phyloP scores from a whole-genome alignment of 1,140 invertebrate genomes.

The Pseudomyrmex pallidus region DNA sequence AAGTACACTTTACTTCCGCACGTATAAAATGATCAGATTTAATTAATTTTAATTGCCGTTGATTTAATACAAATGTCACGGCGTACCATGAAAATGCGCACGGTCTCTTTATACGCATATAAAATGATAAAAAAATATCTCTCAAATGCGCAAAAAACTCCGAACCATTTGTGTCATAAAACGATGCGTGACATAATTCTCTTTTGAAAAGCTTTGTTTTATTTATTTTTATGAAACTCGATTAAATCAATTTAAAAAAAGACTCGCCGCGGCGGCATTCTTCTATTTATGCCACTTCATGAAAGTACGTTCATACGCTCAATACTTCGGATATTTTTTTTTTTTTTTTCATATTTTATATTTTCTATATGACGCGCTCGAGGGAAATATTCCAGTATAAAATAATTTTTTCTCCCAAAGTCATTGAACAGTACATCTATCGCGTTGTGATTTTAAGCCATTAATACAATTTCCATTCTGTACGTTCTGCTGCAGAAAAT shows the following conservation, averaged over 20 bases:
- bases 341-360: too few relatives aligned
- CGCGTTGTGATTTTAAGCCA: constrained; percentile 29
- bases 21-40: neutral
- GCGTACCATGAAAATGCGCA: neutral
- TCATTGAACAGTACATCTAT: neutral
- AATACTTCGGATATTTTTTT: constrained; percentile 24
- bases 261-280: neutral
- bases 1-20: neutral
- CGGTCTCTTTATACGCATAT: neutral
- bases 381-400: neutral
- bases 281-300: constrained; percentile 38
- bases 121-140: constrained; percentile 36
- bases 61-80: constrained; percentile 18
- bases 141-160: neutral
- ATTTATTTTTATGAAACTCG: constrained; percentile 43
- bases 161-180: neutral
- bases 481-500: constrained; percentile 14
- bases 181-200: constrained; percentile 30
- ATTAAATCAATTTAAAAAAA: constrained; percentile 52
- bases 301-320: constrained; percentile 28
- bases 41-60: constrained; percentile 34
- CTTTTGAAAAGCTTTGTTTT: constrained; percentile 46
- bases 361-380: neutral
- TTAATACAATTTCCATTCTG: constrained; percentile 42
- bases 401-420: constrained; percentile 11